Evolutionary conservation across 2,797 vertebrate genomes (phyloP), one percentile per base, ranked within the genome.

Genomic region (Aldrovandia affinis): DNA sequence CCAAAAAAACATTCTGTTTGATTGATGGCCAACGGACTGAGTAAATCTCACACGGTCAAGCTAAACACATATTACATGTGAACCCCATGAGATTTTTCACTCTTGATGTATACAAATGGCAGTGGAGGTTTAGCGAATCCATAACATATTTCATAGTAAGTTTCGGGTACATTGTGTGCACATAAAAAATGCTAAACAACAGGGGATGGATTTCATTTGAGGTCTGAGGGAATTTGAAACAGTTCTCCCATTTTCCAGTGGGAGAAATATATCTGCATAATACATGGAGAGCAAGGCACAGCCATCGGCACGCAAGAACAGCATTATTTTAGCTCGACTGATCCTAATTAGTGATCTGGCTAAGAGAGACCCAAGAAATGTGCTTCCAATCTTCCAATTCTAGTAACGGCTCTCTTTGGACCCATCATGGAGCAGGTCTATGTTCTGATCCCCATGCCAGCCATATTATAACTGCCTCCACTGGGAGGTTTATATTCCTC

Each of bases 181-280:
- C 82, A 77, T 80, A 90, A 52, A 20, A 75, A 82, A 87, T 83
- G 85, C 85, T 91, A 94, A 96, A 94, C 90, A 91, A 92, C 92
- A 94, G 93, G 88, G 88, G 88, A 87, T 84, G 88, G 87, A 89
- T 89, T 82, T 87, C 89, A 80, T 85, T 83, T 86, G 87, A 85
- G 90, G 86, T 84, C 39, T n/a, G 84, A 89, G 91, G 91, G 91
- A 93, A 94, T 94, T 84, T 61, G 59, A 94, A 94, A 89, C 92
- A 94, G 92, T 80, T 88, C 86, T 91, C 63, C 0, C 88, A 83
- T 87, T 81, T 63, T 85, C 79, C 85, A 87, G 77, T 82, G 65
- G 84, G 84, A 90, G 86, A 73, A 15, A 80, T 28, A n/a, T 55
- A 85, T 73, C 91, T 88, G 80, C 89, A 88, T 83, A 83, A 82